Conservation (phyloP, 2,797 vertebrate genomes). For the Poecile montanus region DNA sequence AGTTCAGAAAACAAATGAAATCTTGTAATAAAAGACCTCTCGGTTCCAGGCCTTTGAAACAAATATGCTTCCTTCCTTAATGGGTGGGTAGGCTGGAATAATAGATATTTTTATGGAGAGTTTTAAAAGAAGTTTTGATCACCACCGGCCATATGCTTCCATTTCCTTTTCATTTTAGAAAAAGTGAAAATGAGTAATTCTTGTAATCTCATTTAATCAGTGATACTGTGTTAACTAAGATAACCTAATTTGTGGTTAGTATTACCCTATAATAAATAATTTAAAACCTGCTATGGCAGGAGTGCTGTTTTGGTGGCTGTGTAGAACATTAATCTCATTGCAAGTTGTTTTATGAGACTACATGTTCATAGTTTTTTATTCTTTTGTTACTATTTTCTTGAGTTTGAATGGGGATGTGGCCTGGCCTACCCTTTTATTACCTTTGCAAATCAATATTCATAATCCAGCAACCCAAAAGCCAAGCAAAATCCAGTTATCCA, state of each 20-base stretch:
- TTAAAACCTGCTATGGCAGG: not conserved
- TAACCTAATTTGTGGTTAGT: constrained; percentile 32
- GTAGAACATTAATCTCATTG: not conserved
- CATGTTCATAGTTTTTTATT: constrained; percentile 1
- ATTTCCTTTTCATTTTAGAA: not conserved
- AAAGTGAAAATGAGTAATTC: constrained; percentile 47
- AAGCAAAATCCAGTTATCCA: constrained; percentile 26
- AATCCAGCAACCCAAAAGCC: constrained; percentile 46
- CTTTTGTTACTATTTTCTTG: not conserved
- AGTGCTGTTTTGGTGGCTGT: not conserved
- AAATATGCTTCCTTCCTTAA: constrained; percentile 32
- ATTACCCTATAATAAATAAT: not conserved
- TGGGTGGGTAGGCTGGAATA: constrained; percentile 42
- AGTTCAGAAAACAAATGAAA: constrained; percentile 64
- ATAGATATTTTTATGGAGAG: constrained; percentile 30
- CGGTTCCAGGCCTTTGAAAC: constrained; percentile 48
- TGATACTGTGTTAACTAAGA: constrained; percentile 2
- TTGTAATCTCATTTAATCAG: constrained; percentile 30
- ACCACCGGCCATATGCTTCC: not conserved
- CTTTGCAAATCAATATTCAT: constrained; percentile 75
- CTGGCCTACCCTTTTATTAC: constrained; percentile 66
- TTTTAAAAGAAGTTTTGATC: constrained; percentile 40
- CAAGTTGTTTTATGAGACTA: constrained; percentile 6
- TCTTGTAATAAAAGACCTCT: constrained; percentile 52
- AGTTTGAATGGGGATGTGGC: constrained; percentile 43